Percentiles rank a stretch among this genome's conserved stretches.
These are phyloP conservation scores for Muscicapa comitata DNA, from an alignment of 2,797 vertebrate genomes.

Conservation along the genomic window DNA sequence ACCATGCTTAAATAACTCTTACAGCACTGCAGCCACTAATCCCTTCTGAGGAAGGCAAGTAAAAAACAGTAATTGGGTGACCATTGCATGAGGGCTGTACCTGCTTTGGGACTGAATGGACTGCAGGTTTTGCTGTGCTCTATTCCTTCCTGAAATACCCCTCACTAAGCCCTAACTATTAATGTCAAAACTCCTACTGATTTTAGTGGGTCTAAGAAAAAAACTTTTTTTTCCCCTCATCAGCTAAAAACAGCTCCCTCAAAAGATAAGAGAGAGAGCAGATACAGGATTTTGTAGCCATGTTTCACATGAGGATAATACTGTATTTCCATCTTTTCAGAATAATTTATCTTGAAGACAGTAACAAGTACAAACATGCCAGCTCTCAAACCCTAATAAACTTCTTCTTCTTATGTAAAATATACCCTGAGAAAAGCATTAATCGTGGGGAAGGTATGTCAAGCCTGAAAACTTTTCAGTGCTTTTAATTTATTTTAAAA, in stretches of 20 bases:
- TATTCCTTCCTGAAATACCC: constrained; percentile 32
- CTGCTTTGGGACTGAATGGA: constrained; percentile 18
- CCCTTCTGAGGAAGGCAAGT: constrained; percentile 48
- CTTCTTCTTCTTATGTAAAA: background rate
- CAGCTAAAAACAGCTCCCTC: background rate
- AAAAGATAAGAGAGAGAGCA: background rate
- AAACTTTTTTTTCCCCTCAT: background rate
- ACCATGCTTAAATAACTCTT: constrained; percentile 15
- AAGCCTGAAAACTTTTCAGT: background rate
- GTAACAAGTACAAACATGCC: background rate
- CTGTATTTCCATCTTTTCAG: background rate
- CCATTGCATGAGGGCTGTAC: background rate
- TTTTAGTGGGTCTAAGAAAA: background rate
- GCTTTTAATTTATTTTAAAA: background rate
- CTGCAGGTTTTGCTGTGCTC: background rate
- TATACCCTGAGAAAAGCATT: background rate
- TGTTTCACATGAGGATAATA: background rate
- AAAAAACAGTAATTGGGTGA: background rate
- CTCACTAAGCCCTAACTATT: background rate
- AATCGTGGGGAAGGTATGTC: background rate
- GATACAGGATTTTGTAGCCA: background rate
- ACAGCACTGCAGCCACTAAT: background rate
- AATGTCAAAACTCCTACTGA: background rate
- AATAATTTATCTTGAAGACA: background rate
- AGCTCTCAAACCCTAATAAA: background rate